Evolutionary conservation across 1,140 invertebrate species (phyloP), one percentile per base, ranked within the genome.

Genomic region (Episyrphus balteatus): DNA sequence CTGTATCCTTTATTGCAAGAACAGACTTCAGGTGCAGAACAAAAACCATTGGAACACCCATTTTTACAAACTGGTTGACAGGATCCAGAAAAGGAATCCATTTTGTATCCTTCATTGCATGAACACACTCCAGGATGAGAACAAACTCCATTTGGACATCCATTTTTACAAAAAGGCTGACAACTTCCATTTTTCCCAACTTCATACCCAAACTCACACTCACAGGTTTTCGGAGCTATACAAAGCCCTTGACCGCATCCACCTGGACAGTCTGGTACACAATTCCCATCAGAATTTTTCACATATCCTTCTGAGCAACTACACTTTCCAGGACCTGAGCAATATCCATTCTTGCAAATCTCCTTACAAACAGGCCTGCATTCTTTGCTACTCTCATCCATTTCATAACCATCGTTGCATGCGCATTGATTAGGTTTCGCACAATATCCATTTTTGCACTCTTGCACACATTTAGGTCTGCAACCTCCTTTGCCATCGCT

Each of bases 231-330:
- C 2, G 73, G 73, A 2, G 58, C 68, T 5, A 72, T 71, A 52
- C 77, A 81, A 9, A 72, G 61, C 1, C 77, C 78, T 54, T 80
- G 73, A 9, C 69, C 59, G 49, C 80, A 81, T 0, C 73, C 70
- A n/a, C 72, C 67, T 3, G 73, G 68, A 55, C 80, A 82, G 2
- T 71, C 53, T 7, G 78, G 74, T 9, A 66, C 46, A 54, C 77
- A 79, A n/a, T 70, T 58, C 5, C 47, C 65, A 47, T 55, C 51
- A 48, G 75, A 71, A 32, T 61, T 64, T 3, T 56, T 32, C 17
- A 76, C 50, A 17, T 62, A 56, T 12, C 64, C 64, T 0, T 15
- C 31, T 6, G 72, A 64, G 44, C 77, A 80, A 10, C 63, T 61
- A 48, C 77, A 79, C 38, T 73, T 61, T 51, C 76, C 70, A 3